These are phyloP conservation scores for Aphrocallistes beatrix DNA, from an alignment of 37 sponge, comb jelly and placozoan species.

Conservation along the genomic window DNA sequence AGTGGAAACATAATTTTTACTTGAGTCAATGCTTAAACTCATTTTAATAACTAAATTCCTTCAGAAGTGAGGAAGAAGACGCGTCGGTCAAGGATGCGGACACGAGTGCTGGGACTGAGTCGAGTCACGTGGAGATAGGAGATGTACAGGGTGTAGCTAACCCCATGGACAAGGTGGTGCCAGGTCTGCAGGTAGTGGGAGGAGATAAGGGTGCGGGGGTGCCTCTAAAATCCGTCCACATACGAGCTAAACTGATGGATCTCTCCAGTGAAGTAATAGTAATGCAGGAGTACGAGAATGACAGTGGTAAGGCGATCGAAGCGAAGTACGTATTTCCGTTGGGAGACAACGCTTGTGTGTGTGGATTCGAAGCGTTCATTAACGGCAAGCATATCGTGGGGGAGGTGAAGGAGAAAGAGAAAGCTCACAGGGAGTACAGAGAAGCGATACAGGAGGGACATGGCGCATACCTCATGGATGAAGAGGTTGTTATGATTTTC, in stretches of 20 bases:
- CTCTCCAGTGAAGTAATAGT: slow-evolving; percentile 76
- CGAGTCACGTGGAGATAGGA: slow-evolving; percentile 5
- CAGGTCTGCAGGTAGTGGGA: slow-evolving; percentile 61
- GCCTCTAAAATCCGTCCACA: slow-evolving; percentile 69
- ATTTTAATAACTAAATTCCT: too few relatives aligned
- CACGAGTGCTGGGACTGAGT: neutral
- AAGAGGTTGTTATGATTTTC: slow-evolving; percentile 80
- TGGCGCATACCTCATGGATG: slow-evolving; percentile 99
- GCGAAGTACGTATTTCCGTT: slow-evolving; percentile 98
- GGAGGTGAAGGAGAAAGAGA: slow-evolving; percentile 97
- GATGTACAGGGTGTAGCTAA: slow-evolving; percentile 64
- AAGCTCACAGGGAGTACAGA: slow-evolving; percentile 91
- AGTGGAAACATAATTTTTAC: too few relatives aligned
- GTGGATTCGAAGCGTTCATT: slow-evolving; percentile 98
- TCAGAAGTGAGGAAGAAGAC: too few relatives aligned
- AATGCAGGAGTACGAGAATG: slow-evolving; percentile 75
- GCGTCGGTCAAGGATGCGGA: too few relatives aligned
- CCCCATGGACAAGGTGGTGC: slow-evolving; percentile 72
- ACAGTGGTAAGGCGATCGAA: slow-evolving; percentile 64
- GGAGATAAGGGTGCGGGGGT: slow-evolving; percentile 44
- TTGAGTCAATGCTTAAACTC: too few relatives aligned
- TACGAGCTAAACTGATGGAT: slow-evolving; percentile 68
- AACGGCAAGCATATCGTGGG: slow-evolving; percentile 96
- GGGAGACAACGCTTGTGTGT: slow-evolving; percentile 89
- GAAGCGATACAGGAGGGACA: slow-evolving; percentile 95